Evolutionary conservation across 2,113 vertebrate species (phyloP).

Genomic region (Chlorodrepanis virens): DNA sequence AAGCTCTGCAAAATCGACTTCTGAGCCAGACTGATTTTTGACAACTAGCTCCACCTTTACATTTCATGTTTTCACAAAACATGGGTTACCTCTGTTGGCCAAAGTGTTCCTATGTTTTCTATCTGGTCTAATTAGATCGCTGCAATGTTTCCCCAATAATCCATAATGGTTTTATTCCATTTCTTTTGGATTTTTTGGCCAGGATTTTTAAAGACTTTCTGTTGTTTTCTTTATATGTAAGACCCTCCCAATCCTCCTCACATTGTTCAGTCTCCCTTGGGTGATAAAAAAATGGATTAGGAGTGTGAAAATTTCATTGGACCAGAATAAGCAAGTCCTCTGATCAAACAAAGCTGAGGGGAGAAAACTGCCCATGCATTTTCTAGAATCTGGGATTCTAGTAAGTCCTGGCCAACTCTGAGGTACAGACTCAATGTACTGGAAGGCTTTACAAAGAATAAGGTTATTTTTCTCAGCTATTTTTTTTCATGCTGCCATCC

Average conservation of each 20-base stretch:
- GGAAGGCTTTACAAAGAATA: neutral
- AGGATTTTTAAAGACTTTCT: neutral
- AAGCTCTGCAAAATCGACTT: neutral
- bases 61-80: neutral
- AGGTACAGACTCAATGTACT: neutral
- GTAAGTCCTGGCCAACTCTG: neutral
- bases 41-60: neutral
- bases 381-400: neutral
- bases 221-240: neutral
- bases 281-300: neutral
- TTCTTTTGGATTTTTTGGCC: neutral
- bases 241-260: fast-evolving
- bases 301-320: neutral
- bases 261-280: neutral
- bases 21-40: neutral
- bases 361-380: neutral
- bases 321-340: neutral
- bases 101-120: neutral
- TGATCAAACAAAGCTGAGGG: neutral
- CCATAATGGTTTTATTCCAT: neutral
- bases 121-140: neutral
- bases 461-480: neutral
- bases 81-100: neutral
- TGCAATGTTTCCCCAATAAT: neutral
- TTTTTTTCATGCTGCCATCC: neutral